Evolutionary conservation across 2,888 invertebrate species (phyloP), one percentile per base, ranked within the genome.

Genomic region (Tachina fera): DNA sequence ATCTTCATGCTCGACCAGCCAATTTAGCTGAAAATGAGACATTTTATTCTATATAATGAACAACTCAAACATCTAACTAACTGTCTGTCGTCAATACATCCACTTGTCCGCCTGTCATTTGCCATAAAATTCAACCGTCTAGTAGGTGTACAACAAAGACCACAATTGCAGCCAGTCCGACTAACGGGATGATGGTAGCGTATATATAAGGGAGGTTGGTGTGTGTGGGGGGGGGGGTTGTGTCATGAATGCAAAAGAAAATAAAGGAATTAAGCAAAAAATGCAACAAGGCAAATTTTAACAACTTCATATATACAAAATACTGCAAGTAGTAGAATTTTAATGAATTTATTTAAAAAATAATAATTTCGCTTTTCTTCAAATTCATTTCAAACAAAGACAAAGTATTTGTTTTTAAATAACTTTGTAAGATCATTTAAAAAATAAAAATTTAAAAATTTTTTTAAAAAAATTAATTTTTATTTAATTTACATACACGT

Each of bases 11-110:
- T 76, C 83, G 83, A 83, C 79, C 72, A 60, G 83, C 75, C 86
- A 86, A 86, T 86, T 79, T 86, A 56, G 79, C 67, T 83, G 86
- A 86, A 86, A 86, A 86, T 86, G 83, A 86, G 86, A 83, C 78
- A 65, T 75, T 71, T 45, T 70, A 45, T 71, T 56, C 45, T 78
- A 51, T 51, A 71, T 65, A 60, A 77, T 51, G 72, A 49, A 78
- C 60, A 67, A 60, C 56, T 74, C 65, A 71, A 70, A 77, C 61
- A 80, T 65, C 70, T 19, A 70, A 58, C 70, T 19, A 70, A 58
- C 75, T 82, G 85, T 76, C 78, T 78, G 78, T 85, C 78, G 70
- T 83, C 83, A 86, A 86, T 86, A 76, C 71, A 75, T 86, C 83
- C 78, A 85, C 74, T 84, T 81, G 75, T 71, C 22, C 63, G 72